Percentiles rank a stretch among this genome's conserved stretches.
Evolutionary conservation across 2,888 invertebrate species (phyloP).

Genomic region (Patella ulyssiponensis): DNA sequence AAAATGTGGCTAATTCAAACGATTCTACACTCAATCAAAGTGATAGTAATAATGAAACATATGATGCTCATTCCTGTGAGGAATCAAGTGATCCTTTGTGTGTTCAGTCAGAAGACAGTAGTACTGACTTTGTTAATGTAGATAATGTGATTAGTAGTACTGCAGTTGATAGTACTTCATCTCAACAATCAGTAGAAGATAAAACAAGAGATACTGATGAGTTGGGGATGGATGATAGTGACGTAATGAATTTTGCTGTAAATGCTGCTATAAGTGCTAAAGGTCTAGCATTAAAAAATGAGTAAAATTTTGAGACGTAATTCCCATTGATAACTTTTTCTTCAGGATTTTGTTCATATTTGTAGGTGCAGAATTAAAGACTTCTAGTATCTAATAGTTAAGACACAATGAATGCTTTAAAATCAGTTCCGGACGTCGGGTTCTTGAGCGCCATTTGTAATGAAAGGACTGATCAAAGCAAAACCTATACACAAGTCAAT

Average conservation of each 20-base stretch:
- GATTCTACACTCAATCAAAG: background rate
- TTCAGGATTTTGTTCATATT: too few relatives aligned
- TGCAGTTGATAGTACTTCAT: too few relatives aligned
- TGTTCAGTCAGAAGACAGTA: background rate
- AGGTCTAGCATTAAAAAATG: conserved; percentile 9
- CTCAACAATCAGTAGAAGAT: too few relatives aligned
- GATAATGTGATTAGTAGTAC: background rate
- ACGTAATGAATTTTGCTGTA: conserved; percentile 13
- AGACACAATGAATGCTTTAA: too few relatives aligned
- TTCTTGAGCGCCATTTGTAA: too few relatives aligned
- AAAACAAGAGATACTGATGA: background rate
- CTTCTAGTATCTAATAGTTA: too few relatives aligned
- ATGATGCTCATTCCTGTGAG: background rate
- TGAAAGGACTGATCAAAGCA: too few relatives aligned
- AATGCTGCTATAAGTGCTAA: conserved; percentile 18
- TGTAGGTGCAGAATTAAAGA: too few relatives aligned
- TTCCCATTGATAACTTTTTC: background rate
- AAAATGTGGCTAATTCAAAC: background rate
- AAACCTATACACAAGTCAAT: too few relatives aligned
- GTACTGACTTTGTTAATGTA: background rate
- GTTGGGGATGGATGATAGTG: conserved; percentile 8
- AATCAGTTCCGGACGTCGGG: too few relatives aligned
- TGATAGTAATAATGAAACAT: background rate
- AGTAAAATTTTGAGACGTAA: background rate
- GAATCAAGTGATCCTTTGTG: background rate